Conservation (phyloP, 1,140 invertebrate species). For the Cyclina sinensis region DNA sequence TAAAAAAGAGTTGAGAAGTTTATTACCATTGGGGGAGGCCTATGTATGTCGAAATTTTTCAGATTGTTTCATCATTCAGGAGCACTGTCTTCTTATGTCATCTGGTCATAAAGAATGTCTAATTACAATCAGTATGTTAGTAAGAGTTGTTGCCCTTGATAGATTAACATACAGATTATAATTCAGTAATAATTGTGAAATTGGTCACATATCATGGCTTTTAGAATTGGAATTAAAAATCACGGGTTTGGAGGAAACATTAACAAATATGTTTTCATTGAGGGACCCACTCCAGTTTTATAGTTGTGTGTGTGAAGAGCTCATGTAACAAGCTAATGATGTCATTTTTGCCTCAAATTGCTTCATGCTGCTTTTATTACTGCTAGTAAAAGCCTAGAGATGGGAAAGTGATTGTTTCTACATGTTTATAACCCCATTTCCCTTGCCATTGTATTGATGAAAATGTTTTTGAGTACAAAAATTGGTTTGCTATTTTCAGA, state of each 20-base stretch:
- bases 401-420: constrained; percentile 16
- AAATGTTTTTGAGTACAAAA: neutral
- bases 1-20: too few species aligned
- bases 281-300: constrained; percentile 1
- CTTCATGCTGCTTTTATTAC: constrained; percentile 22
- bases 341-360: constrained; percentile 27
- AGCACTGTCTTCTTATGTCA: too few species aligned
- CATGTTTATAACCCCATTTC: constrained; percentile 1
- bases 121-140: too few species aligned
- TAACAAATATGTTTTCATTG: neutral
- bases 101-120: too few species aligned
- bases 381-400: neutral
- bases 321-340: constrained; percentile 38
- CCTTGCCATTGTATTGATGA: neutral
- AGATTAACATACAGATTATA: too few species aligned
- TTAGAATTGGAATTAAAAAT: neutral
- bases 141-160: too few species aligned
- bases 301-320: neutral
- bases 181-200: too few species aligned
- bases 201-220: too few species aligned
- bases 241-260: neutral
- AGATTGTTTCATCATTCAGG: too few species aligned
- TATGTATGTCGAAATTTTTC: too few species aligned
- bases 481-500: neutral
- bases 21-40: too few species aligned